These are phyloP conservation scores for Coregonus suidteri DNA, from an alignment of 2,797 vertebrate genomes.

Conservation along the genomic window DNA sequence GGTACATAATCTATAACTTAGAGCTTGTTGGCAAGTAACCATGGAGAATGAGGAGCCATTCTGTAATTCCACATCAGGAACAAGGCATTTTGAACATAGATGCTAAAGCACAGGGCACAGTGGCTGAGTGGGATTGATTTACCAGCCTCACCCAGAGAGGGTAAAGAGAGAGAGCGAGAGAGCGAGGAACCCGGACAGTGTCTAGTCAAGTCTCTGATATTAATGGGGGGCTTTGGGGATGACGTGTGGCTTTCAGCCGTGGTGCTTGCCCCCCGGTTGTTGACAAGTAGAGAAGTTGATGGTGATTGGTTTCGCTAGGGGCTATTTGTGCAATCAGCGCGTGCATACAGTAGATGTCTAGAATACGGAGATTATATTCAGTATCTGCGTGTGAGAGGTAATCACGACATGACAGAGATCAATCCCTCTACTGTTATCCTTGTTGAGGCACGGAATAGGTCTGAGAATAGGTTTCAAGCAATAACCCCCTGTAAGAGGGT, in stretches of 20 bases:
- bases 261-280: slow-evolving; percentile 34
- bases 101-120: no score
- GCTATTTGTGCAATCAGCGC: slow-evolving; percentile 34
- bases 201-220: not conserved
- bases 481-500: not conserved
- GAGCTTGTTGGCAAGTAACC: no score
- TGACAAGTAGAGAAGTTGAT: slow-evolving; percentile 28
- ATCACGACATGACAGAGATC: slow-evolving; percentile 54
- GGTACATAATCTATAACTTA: no score
- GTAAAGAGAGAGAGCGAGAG: no score
- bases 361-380: slow-evolving; percentile 24
- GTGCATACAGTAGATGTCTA: slow-evolving; percentile 30
- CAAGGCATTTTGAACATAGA: no score
- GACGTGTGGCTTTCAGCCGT: not conserved
- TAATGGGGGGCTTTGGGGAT: not conserved
- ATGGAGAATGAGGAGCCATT: no score
- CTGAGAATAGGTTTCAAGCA: slow-evolving; percentile 18
- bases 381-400: slow-evolving; percentile 34
- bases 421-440: slow-evolving; percentile 41
- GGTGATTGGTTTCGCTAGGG: slow-evolving; percentile 35
- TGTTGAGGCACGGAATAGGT: slow-evolving; percentile 18
- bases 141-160: no score
- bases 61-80: no score
- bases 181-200: not conserved
- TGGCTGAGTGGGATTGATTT: no score